A percentile compares a stretch with the other conserved stretches of the same genome.
Evolutionary conservation across 1,140 invertebrate species (phyloP).

Genomic region (Pentalonia nigronervosa): DNA sequence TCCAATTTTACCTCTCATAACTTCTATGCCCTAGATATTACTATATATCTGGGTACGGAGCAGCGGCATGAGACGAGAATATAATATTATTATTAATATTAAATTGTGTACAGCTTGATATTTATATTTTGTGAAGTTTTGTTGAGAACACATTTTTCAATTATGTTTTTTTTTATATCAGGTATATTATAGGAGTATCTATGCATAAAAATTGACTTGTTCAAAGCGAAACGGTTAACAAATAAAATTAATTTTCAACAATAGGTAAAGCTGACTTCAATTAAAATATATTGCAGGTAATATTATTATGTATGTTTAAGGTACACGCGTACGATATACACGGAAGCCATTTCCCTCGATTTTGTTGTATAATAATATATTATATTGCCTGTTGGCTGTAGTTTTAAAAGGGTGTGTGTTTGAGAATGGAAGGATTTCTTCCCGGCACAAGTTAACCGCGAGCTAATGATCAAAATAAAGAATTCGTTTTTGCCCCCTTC

Average conservation of each 20-base stretch:
- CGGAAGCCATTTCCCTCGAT: neutral
- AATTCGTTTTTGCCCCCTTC: neutral
- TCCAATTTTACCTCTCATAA: no score
- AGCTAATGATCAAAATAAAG: neutral
- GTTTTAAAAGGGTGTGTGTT: neutral
- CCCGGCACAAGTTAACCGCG: neutral
- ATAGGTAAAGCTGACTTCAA: neutral
- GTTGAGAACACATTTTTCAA: neutral
- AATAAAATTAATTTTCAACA: neutral
- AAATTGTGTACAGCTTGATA: neutral
- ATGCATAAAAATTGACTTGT: neutral
- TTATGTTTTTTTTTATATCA: neutral
- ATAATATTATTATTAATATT: neutral
- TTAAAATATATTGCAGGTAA: neutral
- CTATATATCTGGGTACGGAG: no score
- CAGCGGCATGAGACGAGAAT: neutral
- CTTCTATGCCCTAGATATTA: no score
- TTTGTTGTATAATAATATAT: neutral
- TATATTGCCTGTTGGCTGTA: neutral
- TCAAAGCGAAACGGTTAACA: neutral
- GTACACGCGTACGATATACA: neutral
- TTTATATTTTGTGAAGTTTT: neutral
- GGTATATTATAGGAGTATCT: neutral
- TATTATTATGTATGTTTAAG: neutral
- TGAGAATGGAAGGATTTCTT: neutral